Evolutionary conservation across 2,888 invertebrate species (phyloP).

Genomic region (Parthenolecanium corni): DNA sequence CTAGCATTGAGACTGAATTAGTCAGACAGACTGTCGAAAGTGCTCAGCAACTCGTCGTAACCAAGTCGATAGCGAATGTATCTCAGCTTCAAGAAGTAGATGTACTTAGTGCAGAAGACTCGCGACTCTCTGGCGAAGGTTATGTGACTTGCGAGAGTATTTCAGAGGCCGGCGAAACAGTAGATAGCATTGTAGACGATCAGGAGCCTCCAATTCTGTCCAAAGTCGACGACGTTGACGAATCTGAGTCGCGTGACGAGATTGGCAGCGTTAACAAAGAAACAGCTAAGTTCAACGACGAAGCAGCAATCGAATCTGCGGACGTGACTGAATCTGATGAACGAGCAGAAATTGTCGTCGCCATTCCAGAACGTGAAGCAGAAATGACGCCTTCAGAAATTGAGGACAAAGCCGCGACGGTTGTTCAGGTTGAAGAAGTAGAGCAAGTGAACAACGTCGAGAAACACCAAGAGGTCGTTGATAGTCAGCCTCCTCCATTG

Average conservation of each 20-base stretch:
- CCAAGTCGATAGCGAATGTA: too few relatives aligned
- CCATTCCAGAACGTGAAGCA: not conserved
- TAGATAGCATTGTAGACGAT: not conserved
- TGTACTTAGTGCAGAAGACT: too few relatives aligned
- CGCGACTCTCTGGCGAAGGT: not conserved
- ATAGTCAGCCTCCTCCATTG: too few relatives aligned
- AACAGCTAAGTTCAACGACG: not conserved
- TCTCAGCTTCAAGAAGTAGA: too few relatives aligned
- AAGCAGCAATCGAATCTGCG: not conserved
- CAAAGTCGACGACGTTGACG: not conserved
- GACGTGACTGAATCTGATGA: not conserved
- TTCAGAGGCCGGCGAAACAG: not conserved
- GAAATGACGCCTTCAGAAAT: not conserved
- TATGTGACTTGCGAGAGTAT: not conserved
- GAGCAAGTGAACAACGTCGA: not conserved
- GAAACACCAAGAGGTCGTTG: not conserved
- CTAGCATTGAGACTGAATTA: too few relatives aligned
- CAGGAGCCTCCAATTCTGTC: not conserved
- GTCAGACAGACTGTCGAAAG: too few relatives aligned
- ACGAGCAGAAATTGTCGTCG: not conserved
- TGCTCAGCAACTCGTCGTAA: too few relatives aligned
- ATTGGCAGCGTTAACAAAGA: not conserved
- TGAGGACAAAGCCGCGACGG: not conserved
- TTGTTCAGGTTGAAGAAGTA: constrained; percentile 9
- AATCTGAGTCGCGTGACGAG: not conserved